Conservation (phyloP, 2,888 invertebrate species). For the Adineta ricciae region DNA sequence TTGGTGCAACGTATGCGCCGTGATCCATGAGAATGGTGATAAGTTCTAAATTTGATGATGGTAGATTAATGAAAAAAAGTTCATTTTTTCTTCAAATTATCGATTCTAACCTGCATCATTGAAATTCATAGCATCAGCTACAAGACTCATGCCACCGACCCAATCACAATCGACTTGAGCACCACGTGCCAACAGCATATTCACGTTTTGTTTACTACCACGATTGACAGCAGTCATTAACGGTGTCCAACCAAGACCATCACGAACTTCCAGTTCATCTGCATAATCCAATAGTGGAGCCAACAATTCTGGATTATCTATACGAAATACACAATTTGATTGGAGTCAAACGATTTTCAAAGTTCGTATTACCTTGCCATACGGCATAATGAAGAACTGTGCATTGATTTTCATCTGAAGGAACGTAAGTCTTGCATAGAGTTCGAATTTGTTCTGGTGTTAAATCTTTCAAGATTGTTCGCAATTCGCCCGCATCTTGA, state of each 20-base stretch:
- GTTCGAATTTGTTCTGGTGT: neutral
- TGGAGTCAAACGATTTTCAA: too few relatives aligned
- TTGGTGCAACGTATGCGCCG: neutral
- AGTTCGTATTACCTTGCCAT: slow-evolving; percentile 20
- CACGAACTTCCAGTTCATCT: neutral
- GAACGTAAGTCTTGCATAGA: neutral
- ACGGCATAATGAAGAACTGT: neutral
- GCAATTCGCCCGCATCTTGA: neutral
- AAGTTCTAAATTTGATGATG: neutral
- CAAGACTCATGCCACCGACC: neutral
- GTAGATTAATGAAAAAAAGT: too few relatives aligned
- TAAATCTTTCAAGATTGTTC: neutral
- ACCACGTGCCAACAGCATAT: neutral
- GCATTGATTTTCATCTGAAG: neutral
- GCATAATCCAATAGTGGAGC: neutral
- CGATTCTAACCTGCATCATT: neutral
- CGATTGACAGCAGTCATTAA: slow-evolving; percentile 21
- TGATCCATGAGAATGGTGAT: neutral
- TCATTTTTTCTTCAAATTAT: neutral
- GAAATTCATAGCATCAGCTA: neutral
- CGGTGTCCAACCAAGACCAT: slow-evolving; percentile 16
- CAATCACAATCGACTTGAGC: neutral
- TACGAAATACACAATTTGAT: too few relatives aligned
- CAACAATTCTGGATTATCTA: slow-evolving; percentile 4
- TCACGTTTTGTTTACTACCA: neutral